phyloP scores from a whole-genome alignment of 2,113 vertebrate species.

The Balaenoptera acutorostrata region DNA sequence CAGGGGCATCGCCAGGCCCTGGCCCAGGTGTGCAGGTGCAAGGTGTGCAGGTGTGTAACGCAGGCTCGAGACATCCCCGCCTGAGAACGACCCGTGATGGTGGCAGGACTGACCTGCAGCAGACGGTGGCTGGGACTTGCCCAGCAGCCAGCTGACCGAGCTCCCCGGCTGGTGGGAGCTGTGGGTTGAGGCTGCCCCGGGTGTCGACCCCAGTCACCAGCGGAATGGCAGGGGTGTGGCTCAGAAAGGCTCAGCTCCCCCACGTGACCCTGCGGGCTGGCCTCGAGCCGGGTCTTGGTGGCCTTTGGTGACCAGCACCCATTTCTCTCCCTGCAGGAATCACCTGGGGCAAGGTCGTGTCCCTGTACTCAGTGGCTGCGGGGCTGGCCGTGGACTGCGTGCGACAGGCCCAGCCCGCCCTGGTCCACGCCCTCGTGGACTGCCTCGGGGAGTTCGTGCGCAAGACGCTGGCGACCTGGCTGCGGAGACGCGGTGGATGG shows the following conservation, averaged over 20 bases:
- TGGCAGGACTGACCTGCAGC: background rate
- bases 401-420: slow-evolving; percentile 90
- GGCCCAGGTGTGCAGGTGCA: background rate
- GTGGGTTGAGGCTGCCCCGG: background rate
- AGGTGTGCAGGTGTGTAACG: no score
- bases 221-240: accelerated
- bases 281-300: accelerated
- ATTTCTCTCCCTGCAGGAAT: slow-evolving; percentile 82
- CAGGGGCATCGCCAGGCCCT: background rate
- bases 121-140: accelerated
- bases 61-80: background rate
- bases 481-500: slow-evolving; percentile 94
- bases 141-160: accelerated
- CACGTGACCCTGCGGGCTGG: accelerated
- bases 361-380: slow-evolving; percentile 92
- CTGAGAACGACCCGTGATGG: accelerated
- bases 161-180: background rate
- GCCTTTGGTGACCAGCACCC: background rate
- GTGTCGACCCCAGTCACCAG: accelerated
- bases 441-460: slow-evolving; percentile 97
- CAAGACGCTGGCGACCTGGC: slow-evolving; percentile 91
- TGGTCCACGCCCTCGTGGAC: slow-evolving; percentile 95
- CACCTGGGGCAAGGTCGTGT: slow-evolving; percentile 98
- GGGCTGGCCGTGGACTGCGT: slow-evolving; percentile 95
- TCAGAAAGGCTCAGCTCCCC: background rate